Percentiles rank a stretch among this genome's conserved stretches.
Conservation (phyloP, 2,113 vertebrate genomes). For the Centrocercus urophasianus region DNA sequence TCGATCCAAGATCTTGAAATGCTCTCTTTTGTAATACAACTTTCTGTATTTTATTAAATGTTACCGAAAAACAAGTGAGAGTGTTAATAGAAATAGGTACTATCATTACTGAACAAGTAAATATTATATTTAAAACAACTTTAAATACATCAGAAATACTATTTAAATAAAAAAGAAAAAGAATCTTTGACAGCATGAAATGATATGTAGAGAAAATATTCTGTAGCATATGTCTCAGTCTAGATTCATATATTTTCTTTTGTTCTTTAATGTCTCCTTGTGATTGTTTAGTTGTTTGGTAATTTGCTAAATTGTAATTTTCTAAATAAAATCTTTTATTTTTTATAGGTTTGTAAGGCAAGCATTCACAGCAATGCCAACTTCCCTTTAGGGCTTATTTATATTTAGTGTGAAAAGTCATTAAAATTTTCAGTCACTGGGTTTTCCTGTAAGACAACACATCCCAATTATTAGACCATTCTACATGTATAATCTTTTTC, state of each 20-base stretch:
- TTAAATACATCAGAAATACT: not conserved
- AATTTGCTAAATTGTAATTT: not conserved
- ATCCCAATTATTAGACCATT: slow-evolving; percentile 61
- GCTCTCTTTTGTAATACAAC: not conserved
- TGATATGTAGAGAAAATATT: not conserved
- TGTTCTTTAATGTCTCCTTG: not conserved
- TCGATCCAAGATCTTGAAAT: not conserved
- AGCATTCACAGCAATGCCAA: not conserved
- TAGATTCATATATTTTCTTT: not conserved
- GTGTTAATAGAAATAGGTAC: not conserved
- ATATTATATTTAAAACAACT: not conserved
- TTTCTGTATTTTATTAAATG: not conserved
- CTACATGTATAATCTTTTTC: slow-evolving; percentile 49
- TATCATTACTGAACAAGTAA: not conserved
- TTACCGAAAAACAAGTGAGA: not conserved
- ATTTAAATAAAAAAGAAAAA: not conserved
- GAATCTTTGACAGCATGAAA: not conserved
- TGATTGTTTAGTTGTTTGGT: not conserved
- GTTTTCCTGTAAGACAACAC: slow-evolving; percentile 50
- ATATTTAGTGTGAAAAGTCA: slow-evolving; percentile 69
- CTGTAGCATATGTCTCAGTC: not conserved
- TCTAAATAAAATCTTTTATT: slow-evolving; percentile 47
- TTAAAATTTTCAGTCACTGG: slow-evolving; percentile 62
- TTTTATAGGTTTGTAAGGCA: slow-evolving; percentile 34
- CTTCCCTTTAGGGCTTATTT: slow-evolving; percentile 59